Conservation (phyloP, 2,797 vertebrate genomes). For the Odontamblyopus lacepedii region DNA sequence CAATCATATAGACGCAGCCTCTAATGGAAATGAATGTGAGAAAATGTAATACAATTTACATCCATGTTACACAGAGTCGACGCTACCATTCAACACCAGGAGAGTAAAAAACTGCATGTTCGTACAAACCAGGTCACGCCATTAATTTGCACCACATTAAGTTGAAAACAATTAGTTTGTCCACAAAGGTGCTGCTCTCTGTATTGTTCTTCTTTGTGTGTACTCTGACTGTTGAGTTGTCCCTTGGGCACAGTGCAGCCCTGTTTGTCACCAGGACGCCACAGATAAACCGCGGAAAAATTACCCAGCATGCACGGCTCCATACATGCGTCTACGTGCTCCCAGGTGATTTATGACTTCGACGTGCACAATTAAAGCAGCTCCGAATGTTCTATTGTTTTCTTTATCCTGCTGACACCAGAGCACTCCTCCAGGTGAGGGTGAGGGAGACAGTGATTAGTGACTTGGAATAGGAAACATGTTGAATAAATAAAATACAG, state of each 20-base stretch:
- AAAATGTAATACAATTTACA: not conserved
- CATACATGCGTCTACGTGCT: not conserved
- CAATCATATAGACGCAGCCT: not conserved
- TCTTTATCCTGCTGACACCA: slow-evolving; percentile 39
- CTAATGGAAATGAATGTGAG: not conserved
- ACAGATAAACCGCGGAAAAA: slow-evolving; percentile 46
- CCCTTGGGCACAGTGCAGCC: slow-evolving; percentile 19
- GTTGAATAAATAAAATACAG: slow-evolving; percentile 6
- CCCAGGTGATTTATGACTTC: slow-evolving; percentile 52
- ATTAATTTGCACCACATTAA: slow-evolving; percentile 24
- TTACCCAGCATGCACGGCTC: slow-evolving; percentile 10
- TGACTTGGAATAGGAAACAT: slow-evolving; percentile 9
- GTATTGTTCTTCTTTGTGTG: slow-evolving; percentile 16
- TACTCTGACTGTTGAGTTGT: slow-evolving; percentile 13
- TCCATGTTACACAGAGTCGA: not conserved
- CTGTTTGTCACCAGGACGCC: slow-evolving; percentile 31
- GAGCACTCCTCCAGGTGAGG: slow-evolving; percentile 18
- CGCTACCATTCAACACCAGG: not conserved
- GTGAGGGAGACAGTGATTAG: slow-evolving; percentile 22
- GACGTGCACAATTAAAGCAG: slow-evolving; percentile 49
- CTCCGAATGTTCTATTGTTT: slow-evolving; percentile 51
- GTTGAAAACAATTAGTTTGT: slow-evolving; percentile 19
- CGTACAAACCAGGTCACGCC: not conserved
- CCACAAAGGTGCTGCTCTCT: slow-evolving; percentile 10
- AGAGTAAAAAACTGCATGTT: not conserved